These are phyloP conservation scores for Pardosa pseudoannulata DNA, from an alignment of 2,888 invertebrate genomes.

Conservation along the genomic window DNA sequence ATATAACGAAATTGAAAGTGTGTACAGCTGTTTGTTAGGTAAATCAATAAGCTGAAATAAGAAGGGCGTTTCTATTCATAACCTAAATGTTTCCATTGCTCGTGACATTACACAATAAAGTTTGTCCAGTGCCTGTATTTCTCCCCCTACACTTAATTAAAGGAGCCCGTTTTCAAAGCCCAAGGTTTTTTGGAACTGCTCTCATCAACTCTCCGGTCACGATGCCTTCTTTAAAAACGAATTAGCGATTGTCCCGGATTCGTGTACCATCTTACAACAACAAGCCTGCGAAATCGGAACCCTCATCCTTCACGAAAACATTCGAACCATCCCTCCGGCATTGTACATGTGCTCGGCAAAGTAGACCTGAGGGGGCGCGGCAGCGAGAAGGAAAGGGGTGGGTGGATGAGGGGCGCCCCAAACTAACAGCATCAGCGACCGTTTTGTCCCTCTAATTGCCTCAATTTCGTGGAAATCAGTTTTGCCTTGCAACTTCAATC, in stretches of 20 bases:
- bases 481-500: conserved; percentile 61
- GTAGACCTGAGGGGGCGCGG: conserved; percentile 24
- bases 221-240: conserved; percentile 12
- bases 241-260: conserved; percentile 3
- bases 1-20: too few relatives aligned
- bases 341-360: background rate
- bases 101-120: too few relatives aligned
- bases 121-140: too few relatives aligned
- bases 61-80: too few relatives aligned
- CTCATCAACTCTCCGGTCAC: background rate
- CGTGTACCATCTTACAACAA: background rate
- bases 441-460: conserved; percentile 64
- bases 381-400: background rate
- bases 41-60: too few relatives aligned
- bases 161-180: too few relatives aligned
- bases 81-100: too few relatives aligned
- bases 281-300: background rate
- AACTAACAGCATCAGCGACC: conserved; percentile 70
- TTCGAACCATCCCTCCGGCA: conserved; percentile 6
- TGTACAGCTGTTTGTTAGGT: too few relatives aligned
- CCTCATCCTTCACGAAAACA: conserved; percentile 6
- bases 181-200: background rate
- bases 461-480: conserved; percentile 71
- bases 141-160: too few relatives aligned
- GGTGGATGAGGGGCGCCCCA: conserved; percentile 19